These are phyloP conservation scores for Leptinotarsa peninsularis DNA, from an alignment of 2,888 invertebrate genomes.

Conservation along the genomic window DNA sequence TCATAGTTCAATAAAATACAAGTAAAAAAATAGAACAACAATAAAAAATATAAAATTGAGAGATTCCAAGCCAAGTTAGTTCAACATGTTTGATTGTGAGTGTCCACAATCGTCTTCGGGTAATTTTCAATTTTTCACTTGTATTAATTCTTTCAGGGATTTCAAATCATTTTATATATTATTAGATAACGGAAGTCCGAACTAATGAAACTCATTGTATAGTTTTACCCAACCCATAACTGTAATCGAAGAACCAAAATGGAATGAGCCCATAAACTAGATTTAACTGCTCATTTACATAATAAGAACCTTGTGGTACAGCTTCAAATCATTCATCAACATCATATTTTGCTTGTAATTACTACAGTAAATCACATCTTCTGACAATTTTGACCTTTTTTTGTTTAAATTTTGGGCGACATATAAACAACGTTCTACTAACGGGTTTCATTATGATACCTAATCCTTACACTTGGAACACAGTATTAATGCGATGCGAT, in stretches of 20 bases:
- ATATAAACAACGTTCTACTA: not conserved
- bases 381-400: not conserved
- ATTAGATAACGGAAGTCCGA: not conserved
- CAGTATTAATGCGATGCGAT: not conserved
- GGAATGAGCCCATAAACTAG: not conserved
- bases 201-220: not conserved
- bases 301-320: not conserved
- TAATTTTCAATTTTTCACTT: no score
- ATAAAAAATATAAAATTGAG: no score
- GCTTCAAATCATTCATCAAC: slow-evolving; percentile 7
- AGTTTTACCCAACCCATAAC: not conserved
- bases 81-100: no score
- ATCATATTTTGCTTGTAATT: not conserved
- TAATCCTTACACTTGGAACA: not conserved
- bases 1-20: no score
- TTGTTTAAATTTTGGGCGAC: slow-evolving; percentile 2
- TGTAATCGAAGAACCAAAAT: not conserved
- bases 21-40: no score
- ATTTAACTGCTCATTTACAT: slow-evolving; percentile 5
- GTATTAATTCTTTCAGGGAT: no score
- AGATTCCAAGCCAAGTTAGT: no score
- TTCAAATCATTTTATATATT: no score
- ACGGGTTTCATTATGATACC: not conserved
- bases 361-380: not conserved
- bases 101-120: no score